phyloP scores from a whole-genome alignment of 2,888 invertebrate species.

The Celastrina argiolus region DNA sequence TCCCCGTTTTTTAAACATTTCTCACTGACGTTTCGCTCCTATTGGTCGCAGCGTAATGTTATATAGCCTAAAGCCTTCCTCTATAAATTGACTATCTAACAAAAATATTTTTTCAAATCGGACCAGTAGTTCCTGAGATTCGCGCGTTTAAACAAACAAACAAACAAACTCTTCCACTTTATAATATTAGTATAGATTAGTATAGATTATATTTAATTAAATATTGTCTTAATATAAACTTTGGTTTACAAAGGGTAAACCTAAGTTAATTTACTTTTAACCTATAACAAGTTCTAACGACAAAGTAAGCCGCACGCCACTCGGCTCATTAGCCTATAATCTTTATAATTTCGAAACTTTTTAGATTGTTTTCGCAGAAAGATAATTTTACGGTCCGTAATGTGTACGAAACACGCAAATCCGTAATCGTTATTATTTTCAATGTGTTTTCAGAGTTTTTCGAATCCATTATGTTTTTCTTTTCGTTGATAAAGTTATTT shows the following conservation, averaged over 20 bases:
- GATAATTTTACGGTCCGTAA: constrained; percentile 17
- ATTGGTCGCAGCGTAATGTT: too few relatives aligned
- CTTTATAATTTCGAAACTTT: constrained; percentile 1
- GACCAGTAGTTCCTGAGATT: too few relatives aligned
- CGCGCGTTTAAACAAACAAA: too few relatives aligned
- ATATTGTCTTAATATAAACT: too few relatives aligned
- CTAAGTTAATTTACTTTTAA: not conserved
- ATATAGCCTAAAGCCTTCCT: too few relatives aligned
- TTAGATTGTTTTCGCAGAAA: constrained; percentile 8
- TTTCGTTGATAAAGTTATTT: not conserved
- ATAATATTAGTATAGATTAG: too few relatives aligned
- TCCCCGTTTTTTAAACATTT: too few relatives aligned
- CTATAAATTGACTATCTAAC: too few relatives aligned
- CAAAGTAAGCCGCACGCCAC: not conserved
- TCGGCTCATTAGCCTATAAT: not conserved
- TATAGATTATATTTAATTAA: too few relatives aligned
- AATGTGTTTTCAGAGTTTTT: constrained; percentile 6
- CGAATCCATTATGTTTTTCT: not conserved
- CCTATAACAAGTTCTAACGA: not conserved
- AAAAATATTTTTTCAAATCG: too few relatives aligned
- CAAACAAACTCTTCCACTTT: too few relatives aligned
- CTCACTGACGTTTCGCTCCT: too few relatives aligned
- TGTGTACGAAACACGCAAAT: constrained; percentile 11
- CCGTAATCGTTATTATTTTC: not conserved
- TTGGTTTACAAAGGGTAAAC: not conserved